phyloP scores from a whole-genome alignment of 2,113 vertebrate genomes.

The Percopsis transmontana region DNA sequence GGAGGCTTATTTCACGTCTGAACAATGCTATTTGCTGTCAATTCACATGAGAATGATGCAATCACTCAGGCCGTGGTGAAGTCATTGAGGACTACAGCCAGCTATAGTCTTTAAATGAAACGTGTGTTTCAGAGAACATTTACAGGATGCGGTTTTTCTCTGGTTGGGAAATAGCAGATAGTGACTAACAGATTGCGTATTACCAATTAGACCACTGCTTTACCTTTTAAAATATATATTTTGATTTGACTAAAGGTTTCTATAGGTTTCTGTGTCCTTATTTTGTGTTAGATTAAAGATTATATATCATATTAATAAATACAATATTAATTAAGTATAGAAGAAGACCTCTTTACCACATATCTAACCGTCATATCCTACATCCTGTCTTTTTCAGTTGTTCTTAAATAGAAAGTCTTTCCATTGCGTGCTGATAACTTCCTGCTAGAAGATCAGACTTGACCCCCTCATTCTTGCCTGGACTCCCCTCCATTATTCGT shows the following conservation, averaged over 20 bases:
- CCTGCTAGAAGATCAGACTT: constrained; percentile 71
- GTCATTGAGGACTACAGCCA: constrained; percentile 55
- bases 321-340: too few relatives aligned
- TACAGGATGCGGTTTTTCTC: constrained; percentile 41
- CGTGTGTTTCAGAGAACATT: constrained; percentile 53
- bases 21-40: constrained; percentile 58
- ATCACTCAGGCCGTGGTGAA: constrained; percentile 56
- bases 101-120: constrained; percentile 34
- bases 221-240: not conserved
- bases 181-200: not conserved
- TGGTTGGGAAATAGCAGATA: not conserved
- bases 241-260: not conserved
- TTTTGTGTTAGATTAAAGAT: constrained; percentile 10
- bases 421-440: constrained; percentile 68
- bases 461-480: constrained; percentile 67
- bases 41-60: constrained; percentile 63
- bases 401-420: constrained; percentile 62
- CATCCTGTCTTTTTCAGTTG: constrained; percentile 33
- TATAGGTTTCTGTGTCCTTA: constrained; percentile 1
- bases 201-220: not conserved
- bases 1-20: constrained; percentile 60
- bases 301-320: not conserved
- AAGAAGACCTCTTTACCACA: constrained; percentile 9
- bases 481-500: constrained; percentile 73
- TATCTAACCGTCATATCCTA: constrained; percentile 5